Conservation (phyloP, 1,140 invertebrate genomes). For the Dysdera silvatica region DNA sequence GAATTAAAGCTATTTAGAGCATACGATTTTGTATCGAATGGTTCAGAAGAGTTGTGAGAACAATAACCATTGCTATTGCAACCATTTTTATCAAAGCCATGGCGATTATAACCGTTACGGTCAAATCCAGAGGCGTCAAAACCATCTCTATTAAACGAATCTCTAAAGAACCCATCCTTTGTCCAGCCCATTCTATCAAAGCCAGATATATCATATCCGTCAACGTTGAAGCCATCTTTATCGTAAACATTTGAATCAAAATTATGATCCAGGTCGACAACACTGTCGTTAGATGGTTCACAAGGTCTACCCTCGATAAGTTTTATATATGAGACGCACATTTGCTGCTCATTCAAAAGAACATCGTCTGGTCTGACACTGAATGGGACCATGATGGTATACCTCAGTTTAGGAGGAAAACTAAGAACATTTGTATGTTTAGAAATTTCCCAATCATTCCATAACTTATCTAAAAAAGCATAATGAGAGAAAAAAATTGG, state of each 20-base stretch:
- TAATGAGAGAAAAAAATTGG: constrained; percentile 27
- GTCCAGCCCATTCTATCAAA: constrained; percentile 25
- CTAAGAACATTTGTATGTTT: constrained; percentile 4
- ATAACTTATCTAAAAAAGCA: constrained; percentile 28
- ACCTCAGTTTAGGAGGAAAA: constrained; percentile 14
- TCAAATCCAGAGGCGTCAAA: constrained; percentile 24
- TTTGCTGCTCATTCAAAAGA: constrained; percentile 1
- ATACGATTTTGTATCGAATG: background rate
- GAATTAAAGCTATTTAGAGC: constrained; percentile 6
- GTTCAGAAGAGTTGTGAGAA: background rate
- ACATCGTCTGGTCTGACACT: constrained; percentile 18
- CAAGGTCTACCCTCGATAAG: constrained; percentile 23
- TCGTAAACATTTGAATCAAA: background rate
- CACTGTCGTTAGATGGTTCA: background rate
- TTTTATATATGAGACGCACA: constrained; percentile 20
- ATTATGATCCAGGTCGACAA: background rate
- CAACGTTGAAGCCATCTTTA: constrained; percentile 13
- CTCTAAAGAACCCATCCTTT: constrained; percentile 11
- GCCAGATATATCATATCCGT: constrained; percentile 22
- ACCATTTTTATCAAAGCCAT: constrained; percentile 21
- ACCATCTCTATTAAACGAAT: constrained; percentile 27
- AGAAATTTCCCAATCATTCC: constrained; percentile 11
- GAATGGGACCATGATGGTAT: constrained; percentile 13
- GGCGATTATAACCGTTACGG: constrained; percentile 15
- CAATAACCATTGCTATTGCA: constrained; percentile 18